phyloP scores from a whole-genome alignment of 2,888 invertebrate species.

The Clistopyga incitator region DNA sequence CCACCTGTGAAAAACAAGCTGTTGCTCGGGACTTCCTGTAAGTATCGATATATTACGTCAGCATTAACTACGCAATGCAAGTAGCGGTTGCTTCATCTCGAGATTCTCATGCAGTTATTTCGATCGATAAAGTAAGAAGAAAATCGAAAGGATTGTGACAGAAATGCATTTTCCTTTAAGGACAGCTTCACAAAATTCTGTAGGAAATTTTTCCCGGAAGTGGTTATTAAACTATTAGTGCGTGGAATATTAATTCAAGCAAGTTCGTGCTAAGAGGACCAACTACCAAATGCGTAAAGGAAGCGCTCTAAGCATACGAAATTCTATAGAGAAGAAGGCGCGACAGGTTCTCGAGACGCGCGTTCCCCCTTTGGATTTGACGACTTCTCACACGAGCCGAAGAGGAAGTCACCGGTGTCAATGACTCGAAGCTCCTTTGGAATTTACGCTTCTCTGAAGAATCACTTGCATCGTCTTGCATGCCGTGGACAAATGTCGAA shows the following conservation, averaged over 20 bases:
- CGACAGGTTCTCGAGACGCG: slow-evolving; percentile 25
- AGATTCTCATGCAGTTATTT: not conserved
- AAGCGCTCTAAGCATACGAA: slow-evolving; percentile 45
- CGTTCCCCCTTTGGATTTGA: slow-evolving; percentile 24
- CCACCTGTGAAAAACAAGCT: not conserved
- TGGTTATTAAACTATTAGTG: slow-evolving; percentile 5
- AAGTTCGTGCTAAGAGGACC: slow-evolving; percentile 50
- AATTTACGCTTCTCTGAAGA: slow-evolving; percentile 40
- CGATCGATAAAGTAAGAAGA: not conserved
- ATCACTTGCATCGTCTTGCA: slow-evolving; percentile 1
- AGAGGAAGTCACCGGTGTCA: slow-evolving; percentile 54
- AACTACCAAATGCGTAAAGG: slow-evolving; percentile 20
- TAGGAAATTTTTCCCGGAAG: slow-evolving; percentile 35
- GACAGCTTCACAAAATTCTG: slow-evolving; percentile 14
- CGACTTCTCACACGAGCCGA: slow-evolving; percentile 36
- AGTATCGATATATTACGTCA: not conserved
- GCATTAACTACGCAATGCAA: not conserved
- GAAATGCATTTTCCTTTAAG: not conserved
- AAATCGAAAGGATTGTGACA: slow-evolving; percentile 1
- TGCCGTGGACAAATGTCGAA: not conserved
- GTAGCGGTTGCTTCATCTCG: not conserved
- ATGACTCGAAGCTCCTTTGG: slow-evolving; percentile 53
- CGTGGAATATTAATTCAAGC: slow-evolving; percentile 52
- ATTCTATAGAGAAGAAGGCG: slow-evolving; percentile 47
- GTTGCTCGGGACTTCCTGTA: not conserved